Evolutionary conservation across 2,888 invertebrate genomes (phyloP).

Genomic region (Pyrochroa serraticornis): DNA sequence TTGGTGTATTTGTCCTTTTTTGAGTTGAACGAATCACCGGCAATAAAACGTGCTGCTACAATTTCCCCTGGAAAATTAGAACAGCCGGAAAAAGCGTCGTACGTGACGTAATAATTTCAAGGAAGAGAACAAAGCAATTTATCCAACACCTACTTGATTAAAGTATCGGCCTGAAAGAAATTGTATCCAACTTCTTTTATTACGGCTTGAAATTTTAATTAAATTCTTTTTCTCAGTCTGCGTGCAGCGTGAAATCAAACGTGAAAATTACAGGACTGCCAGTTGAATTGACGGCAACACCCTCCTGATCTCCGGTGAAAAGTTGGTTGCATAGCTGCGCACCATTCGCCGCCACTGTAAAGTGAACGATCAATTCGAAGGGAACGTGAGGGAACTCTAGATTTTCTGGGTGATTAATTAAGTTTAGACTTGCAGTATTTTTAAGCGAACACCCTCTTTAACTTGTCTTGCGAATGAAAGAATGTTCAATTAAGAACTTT

Average conservation of each 20-base stretch:
- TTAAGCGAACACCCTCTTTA: slow-evolving; percentile 37
- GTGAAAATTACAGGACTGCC: background rate
- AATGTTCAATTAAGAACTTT: slow-evolving; percentile 50
- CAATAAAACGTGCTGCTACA: slow-evolving; percentile 4
- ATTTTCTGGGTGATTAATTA: slow-evolving; percentile 46
- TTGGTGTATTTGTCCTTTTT: no score
- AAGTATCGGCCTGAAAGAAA: slow-evolving; percentile 40
- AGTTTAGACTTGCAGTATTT: slow-evolving; percentile 42
- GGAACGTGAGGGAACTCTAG: slow-evolving; percentile 42
- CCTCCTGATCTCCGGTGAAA: slow-evolving; percentile 5
- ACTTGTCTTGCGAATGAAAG: slow-evolving; percentile 38
- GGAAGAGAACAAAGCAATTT: slow-evolving; percentile 40
- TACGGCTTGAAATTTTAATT: slow-evolving; percentile 28
- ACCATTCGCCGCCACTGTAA: background rate
- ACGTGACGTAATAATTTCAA: slow-evolving; percentile 44
- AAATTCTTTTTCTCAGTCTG: slow-evolving; percentile 27
- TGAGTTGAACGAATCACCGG: background rate
- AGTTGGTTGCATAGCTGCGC: slow-evolving; percentile 23
- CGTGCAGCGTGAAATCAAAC: background rate
- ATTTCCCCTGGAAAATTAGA: slow-evolving; percentile 33
- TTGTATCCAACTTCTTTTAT: slow-evolving; percentile 32
- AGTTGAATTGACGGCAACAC: slow-evolving; percentile 1
- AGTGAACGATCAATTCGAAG: slow-evolving; percentile 29
- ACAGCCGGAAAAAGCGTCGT: slow-evolving; percentile 32
- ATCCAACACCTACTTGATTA: slow-evolving; percentile 39